These are phyloP conservation scores for Liposcelis brunnea DNA, from an alignment of 2,888 invertebrate genomes.

Conservation along the genomic window DNA sequence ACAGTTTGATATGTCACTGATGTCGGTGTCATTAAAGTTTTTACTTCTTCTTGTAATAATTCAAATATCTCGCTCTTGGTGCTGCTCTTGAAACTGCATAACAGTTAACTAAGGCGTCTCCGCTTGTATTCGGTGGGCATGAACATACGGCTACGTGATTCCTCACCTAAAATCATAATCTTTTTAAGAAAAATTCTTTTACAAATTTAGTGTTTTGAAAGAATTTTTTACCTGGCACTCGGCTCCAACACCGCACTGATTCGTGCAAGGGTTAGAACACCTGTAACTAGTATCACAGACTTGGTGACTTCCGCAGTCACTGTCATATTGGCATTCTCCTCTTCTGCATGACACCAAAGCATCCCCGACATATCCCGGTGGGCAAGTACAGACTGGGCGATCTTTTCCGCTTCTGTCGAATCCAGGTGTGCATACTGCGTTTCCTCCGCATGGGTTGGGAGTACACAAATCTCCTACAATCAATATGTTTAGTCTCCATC, in stretches of 20 bases:
- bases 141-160: constrained; percentile 69
- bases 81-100: constrained; percentile 19
- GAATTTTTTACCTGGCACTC: constrained; percentile 38
- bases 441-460: constrained; percentile 72
- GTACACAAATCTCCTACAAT: constrained; percentile 58
- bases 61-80: constrained; percentile 1
- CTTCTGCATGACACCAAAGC: constrained; percentile 50
- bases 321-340: constrained; percentile 64
- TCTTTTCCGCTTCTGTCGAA: constrained; percentile 65
- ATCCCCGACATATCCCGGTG: constrained; percentile 59
- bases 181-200: neutral
- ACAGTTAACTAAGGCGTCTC: constrained; percentile 38
- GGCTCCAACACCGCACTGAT: constrained; percentile 61
- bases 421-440: constrained; percentile 65
- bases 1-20: too few species aligned
- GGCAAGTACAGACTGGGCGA: constrained; percentile 72
- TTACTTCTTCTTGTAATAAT: constrained; percentile 1
- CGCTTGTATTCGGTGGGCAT: constrained; percentile 48
- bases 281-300: constrained; percentile 26
- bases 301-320: constrained; percentile 56
- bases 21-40: too few species aligned
- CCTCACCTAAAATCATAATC: constrained; percentile 27
- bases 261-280: constrained; percentile 49
- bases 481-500: neutral
- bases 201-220: neutral